Conservation (phyloP, 1,140 invertebrate species). For the Drosophila santomea region DNA sequence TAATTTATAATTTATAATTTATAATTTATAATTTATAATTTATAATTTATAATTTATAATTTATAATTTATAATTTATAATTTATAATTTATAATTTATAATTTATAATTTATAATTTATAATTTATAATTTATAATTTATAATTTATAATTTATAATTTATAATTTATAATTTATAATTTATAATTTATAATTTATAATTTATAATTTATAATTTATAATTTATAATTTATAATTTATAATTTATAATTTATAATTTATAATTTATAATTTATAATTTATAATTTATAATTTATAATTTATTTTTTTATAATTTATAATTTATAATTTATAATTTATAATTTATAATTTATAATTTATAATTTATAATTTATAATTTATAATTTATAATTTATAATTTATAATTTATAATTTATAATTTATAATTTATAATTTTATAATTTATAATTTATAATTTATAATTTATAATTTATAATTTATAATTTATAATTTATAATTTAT, state of each 20-base stretch:
- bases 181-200: neutral
- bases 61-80: too few relatives aligned
- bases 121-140: neutral
- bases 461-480: too few relatives aligned
- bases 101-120: neutral
- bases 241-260: neutral
- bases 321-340: neutral
- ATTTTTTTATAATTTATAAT: constrained; percentile 1
- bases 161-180: neutral
- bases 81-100: neutral
- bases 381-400: neutral
- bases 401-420: too few relatives aligned
- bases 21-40: too few relatives aligned
- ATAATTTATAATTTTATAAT: too few relatives aligned
- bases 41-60: too few relatives aligned
- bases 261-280: neutral
- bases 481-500: too few relatives aligned
- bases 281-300: constrained; percentile 1
- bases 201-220: constrained; percentile 1
- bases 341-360: neutral
- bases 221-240: neutral
- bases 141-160: neutral
- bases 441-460: too few relatives aligned
- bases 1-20: too few relatives aligned
- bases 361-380: neutral